Evolutionary conservation across 2,797 vertebrate genomes (phyloP).

Genomic region (Heteromormyrus szaboi): DNA sequence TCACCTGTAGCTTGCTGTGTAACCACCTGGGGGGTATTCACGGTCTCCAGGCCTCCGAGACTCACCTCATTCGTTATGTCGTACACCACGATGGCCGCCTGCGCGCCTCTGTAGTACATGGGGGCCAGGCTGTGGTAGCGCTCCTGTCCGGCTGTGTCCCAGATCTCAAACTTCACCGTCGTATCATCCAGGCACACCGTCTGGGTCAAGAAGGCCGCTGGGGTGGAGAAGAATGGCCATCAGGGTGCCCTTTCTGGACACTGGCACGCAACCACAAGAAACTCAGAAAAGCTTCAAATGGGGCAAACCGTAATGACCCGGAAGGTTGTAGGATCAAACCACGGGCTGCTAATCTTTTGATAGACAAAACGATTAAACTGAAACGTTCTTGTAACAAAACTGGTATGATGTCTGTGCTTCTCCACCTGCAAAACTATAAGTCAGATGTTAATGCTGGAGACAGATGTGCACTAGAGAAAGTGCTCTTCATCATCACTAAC

Average conservation of each 20-base stretch:
- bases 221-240: neutral
- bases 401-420: neutral
- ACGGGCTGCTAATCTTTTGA: too few species aligned
- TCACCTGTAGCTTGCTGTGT: neutral
- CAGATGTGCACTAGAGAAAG: neutral
- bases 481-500: neutral
- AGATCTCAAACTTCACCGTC: constrained; percentile 99
- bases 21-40: neutral
- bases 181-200: constrained; percentile 97
- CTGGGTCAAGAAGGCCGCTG: constrained; percentile 96
- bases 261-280: neutral
- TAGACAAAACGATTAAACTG: neutral
- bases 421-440: neutral
- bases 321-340: neutral
- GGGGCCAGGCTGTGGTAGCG: constrained; percentile 97
- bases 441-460: neutral
- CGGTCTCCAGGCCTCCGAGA: neutral
- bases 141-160: constrained; percentile 97
- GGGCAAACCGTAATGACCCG: neutral
- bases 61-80: constrained; percentile 96
- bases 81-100: constrained; percentile 97
- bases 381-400: neutral
- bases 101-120: constrained; percentile 98
- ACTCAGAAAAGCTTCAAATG: neutral
- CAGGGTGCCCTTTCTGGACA: neutral